Conservation (phyloP, 1,140 invertebrate species). For the Bombus polaris region DNA sequence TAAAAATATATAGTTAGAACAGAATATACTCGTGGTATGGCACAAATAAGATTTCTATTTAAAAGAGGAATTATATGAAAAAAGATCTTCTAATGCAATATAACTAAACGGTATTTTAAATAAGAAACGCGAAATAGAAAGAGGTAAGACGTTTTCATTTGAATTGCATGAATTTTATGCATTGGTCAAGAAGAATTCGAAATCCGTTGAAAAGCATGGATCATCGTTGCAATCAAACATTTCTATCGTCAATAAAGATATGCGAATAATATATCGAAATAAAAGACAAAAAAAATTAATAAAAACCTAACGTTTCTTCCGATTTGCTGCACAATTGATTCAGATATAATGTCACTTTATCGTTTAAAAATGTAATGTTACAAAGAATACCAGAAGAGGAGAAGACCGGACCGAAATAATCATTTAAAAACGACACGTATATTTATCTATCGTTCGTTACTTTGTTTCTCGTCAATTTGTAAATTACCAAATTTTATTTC, state of each 20-base stretch:
- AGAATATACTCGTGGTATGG: background rate
- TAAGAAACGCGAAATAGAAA: background rate
- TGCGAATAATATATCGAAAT: background rate
- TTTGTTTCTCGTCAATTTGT: background rate
- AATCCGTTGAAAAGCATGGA: background rate
- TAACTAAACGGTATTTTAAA: background rate
- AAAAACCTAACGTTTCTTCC: background rate
- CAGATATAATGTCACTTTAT: background rate
- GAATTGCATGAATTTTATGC: too few relatives aligned
- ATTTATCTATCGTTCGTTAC: background rate
- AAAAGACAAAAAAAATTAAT: background rate
- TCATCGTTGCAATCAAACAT: too few relatives aligned
- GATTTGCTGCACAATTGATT: background rate
- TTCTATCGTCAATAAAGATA: background rate
- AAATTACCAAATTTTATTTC: conserved; percentile 23
- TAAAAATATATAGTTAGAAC: background rate
- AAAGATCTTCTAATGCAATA: too few relatives aligned
- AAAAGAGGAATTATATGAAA: background rate
- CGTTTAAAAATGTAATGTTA: background rate
- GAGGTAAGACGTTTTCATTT: too few relatives aligned
- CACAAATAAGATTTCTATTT: background rate
- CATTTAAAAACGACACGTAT: background rate
- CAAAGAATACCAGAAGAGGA: background rate
- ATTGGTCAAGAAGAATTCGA: background rate
- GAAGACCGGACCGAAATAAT: conserved; percentile 9